These are phyloP conservation scores for Folsomia manolachei DNA, from an alignment of 2,888 invertebrate species.

Conservation along the genomic window DNA sequence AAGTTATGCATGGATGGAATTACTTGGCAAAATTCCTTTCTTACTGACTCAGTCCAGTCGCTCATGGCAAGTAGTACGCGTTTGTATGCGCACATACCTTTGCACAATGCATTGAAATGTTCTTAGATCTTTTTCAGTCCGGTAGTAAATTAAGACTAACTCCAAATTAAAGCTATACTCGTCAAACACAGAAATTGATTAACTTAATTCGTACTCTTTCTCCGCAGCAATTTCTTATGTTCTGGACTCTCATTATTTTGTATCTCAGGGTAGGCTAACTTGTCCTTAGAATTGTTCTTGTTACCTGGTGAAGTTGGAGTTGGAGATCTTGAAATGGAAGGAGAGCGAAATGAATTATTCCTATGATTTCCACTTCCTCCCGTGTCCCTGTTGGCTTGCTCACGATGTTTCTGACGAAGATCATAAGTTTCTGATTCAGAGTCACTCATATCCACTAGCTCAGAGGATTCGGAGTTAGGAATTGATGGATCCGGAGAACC, in stretches of 20 bases:
- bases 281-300: neutral
- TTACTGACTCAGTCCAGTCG: too few relatives aligned
- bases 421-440: conserved; percentile 39
- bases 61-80: too few relatives aligned
- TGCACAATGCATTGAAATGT: too few relatives aligned
- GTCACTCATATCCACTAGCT: conserved; percentile 50
- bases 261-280: neutral
- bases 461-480: conserved; percentile 45
- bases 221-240: neutral
- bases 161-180: too few relatives aligned
- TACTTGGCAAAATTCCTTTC: neutral
- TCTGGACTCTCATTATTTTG: neutral
- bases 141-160: too few relatives aligned
- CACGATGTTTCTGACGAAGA: neutral
- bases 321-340: conserved; percentile 10
- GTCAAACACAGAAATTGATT: neutral
- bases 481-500: conserved; percentile 39
- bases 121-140: too few relatives aligned
- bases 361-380: neutral
- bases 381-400: neutral
- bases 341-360: neutral
- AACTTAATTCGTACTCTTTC: neutral
- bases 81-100: too few relatives aligned
- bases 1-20: too few relatives aligned
- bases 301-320: neutral